Evolutionary conservation across 2,113 vertebrate genomes (phyloP), one percentile per base, ranked within the genome.

Genomic region (Pachycephala philippinensis): DNA sequence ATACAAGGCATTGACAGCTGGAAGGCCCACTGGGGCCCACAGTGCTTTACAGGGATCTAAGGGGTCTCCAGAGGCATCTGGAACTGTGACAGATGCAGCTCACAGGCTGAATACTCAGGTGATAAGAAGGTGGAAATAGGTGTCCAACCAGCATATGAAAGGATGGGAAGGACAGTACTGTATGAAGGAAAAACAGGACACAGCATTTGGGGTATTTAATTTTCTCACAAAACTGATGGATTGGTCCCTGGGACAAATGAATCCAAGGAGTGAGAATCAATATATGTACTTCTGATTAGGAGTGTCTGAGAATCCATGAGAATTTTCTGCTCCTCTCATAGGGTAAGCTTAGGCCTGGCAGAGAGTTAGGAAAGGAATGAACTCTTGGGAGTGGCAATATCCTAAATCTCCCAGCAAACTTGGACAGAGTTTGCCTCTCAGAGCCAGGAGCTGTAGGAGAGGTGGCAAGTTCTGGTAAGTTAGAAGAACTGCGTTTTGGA

Each of bases 151-250:
- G 18, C 23, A 8, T 0, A 26, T 30, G 53, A 33, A 53, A 60
- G 22, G 47, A 39, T 79, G 60, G 75, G 23, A 47, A 68, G 27
- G 27, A 15, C 8, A 23, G 10, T 30, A 59, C 4, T 37, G 31
- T 6, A 35, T 3, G 40, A 60, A 24, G 37, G 22, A 7, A 84
- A 84, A 94, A 84, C 2, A 44, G 15, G n/a, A 74, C 30, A 4
- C 0, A 1, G 13, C 7, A 22, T 47, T 44, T 60, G 7, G 16
- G 9, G 10, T 3, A 22, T 82, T 83, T 85, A 0, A 9, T 69
- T 84, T 94, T 79, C 37, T 87, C 42, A 44, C 33, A 40, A 54
- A 76, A 2, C 10, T n/a, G 56, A 42, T 6, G 13, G 20, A 26
- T 47, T 19, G 16, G 21, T 65, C 47, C 20, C 35, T 17, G 14